Evolutionary conservation across 1,140 invertebrate genomes (phyloP).

Genomic region (Globodera rostochiensis): DNA sequence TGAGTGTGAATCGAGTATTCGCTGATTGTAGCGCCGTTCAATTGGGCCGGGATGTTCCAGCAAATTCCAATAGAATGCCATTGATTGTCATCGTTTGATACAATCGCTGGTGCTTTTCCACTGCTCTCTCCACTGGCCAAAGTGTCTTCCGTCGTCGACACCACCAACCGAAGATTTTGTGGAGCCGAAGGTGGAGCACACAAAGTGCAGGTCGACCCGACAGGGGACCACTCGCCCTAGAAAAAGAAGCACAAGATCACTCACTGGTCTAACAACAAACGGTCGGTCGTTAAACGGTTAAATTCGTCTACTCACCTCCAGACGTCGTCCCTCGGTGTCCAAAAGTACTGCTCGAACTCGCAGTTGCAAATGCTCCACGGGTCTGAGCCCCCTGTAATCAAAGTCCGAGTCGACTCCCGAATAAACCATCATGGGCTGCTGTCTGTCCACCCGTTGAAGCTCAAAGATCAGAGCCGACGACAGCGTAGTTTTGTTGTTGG

Average conservation of each 20-base stretch:
- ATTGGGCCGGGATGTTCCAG: constrained; percentile 52
- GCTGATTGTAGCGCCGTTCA: constrained; percentile 48
- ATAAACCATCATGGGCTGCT: constrained; percentile 56
- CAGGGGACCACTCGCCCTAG: constrained; percentile 54
- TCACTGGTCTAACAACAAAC: background rate
- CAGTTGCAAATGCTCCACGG: constrained; percentile 58
- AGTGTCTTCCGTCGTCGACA: constrained; percentile 8
- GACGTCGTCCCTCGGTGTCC: constrained; percentile 50
- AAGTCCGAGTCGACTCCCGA: constrained; percentile 50
- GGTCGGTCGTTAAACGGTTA: background rate
- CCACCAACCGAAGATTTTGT: constrained; percentile 38
- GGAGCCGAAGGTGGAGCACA: constrained; percentile 43
- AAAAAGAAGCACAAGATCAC: background rate
- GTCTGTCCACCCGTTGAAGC: constrained; percentile 56
- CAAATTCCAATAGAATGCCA: constrained; percentile 32
- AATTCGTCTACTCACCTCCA: constrained; percentile 33
- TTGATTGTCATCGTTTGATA: constrained; percentile 11
- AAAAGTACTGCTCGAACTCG: constrained; percentile 54
- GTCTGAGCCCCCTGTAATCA: constrained; percentile 45
- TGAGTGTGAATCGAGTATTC: constrained; percentile 44
- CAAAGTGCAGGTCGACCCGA: constrained; percentile 56
- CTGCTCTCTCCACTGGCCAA: background rate
- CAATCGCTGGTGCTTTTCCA: constrained; percentile 1
- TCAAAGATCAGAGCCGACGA: constrained; percentile 48
- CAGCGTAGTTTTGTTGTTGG: background rate